Evolutionary conservation across 2,888 invertebrate species (phyloP), one percentile per base, ranked within the genome.

Genomic region (Ectropis crepuscularia): DNA sequence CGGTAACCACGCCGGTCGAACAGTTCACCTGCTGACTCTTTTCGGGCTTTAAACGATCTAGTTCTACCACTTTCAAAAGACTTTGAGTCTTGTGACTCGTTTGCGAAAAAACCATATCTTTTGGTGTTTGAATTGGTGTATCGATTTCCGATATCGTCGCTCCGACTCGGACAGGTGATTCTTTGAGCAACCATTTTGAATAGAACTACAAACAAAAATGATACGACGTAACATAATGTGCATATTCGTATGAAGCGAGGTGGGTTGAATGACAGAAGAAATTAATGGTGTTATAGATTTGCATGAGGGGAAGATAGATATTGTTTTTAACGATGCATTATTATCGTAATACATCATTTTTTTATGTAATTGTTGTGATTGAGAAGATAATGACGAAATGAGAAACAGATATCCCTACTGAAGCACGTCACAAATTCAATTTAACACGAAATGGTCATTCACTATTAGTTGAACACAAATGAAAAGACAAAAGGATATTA

Each of bases 191-290:
- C 92, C 92, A 92, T 92, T 92, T 92, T 92, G 92, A 84, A 92
- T 90, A 92, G 90, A 92, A 92, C 92, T 92, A 92, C 92, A 92
- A 92, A 92, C 87, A 92, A 83, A 92, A 92, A 92, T 89, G 90
- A 91, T 86, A 91, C 87, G 92, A 91, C 92, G 90, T 92, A 91
- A 92, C 92, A 88, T 86, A 90, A 89, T 89, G 91, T 90, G 89
- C 87, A 89, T 86, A 87, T 85, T 86, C 77, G 75, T 89, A 89
- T 87, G 74, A 89, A 90, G 90, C 90, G 74, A 74, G 79, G 78
- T 77, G 73, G 67, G 66, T 71, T 66, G 67, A 57, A 72, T 67
- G 57, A 60, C 55, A 65, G 63, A 65, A 63, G 61, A 67, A 66
- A 50, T 41, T 45, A 9, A 53, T 47, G 63, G 45, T 39, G 59